Percentiles rank a stretch among this genome's conserved stretches.
Evolutionary conservation across 2,113 vertebrate species (phyloP).

Genomic region (Symphodus melops): DNA sequence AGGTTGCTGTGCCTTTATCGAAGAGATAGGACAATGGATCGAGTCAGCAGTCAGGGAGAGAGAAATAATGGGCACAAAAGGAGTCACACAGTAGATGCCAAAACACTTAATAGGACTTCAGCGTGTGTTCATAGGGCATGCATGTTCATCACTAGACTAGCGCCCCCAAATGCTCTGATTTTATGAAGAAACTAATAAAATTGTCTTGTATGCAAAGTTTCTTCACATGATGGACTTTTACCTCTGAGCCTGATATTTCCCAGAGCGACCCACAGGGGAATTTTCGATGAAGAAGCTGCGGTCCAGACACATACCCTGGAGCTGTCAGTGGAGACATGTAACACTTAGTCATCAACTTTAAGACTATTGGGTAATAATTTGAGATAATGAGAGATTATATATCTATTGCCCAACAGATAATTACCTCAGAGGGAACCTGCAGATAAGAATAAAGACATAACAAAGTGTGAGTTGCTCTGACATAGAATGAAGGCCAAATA

Average conservation of each 20-base stretch:
- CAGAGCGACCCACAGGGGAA: slow-evolving; percentile 76
- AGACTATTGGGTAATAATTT: background rate
- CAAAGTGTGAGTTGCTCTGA: background rate
- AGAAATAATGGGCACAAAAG: no score
- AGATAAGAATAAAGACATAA: slow-evolving; percentile 26
- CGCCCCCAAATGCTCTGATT: background rate
- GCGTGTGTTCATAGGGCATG: no score
- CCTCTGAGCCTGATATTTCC: slow-evolving; percentile 78
- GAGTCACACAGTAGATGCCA: no score
- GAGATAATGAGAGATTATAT: background rate
- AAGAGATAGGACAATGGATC: no score
- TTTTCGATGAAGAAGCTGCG: slow-evolving; percentile 79
- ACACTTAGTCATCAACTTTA: background rate
- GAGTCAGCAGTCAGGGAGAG: no score
- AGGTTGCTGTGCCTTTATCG: no score
- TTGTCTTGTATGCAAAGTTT: no score
- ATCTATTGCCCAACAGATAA: background rate
- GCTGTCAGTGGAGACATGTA: slow-evolving; percentile 44
- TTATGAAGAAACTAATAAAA: background rate
- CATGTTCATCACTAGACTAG: no score
- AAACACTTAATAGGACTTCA: no score
- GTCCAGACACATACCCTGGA: slow-evolving; percentile 70
- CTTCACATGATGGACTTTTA: slow-evolving; percentile 29
- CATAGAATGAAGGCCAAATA: background rate
- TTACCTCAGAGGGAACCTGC: slow-evolving; percentile 80